Base-by-base conservation (phyloP, 2,113 vertebrate species). In the Todiramphus saurophagus region DNA sequence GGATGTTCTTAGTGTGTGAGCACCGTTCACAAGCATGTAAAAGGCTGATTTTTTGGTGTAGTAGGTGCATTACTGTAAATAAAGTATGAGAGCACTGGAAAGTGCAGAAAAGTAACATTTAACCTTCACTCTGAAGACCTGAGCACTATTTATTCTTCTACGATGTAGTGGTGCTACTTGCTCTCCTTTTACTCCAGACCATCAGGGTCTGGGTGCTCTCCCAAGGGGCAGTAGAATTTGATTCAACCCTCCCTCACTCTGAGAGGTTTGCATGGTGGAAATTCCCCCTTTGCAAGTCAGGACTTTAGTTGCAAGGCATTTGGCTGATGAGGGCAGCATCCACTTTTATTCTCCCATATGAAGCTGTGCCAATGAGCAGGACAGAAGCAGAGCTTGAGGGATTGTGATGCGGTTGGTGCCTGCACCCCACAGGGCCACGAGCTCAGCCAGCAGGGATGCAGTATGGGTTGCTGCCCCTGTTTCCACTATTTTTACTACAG, bases 1-100 rank as follows among this genome's bases (percentile, higher is more conserved):
- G 23, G 33, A 58, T 35, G 27, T 13, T 72, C 60, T 75, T 0
- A 0, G 43, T 0, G 0, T 13, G 37, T 1, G 46, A 39, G 8
- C 8, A 5, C 30, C n/a, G 48, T 41, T 89, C 68, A 51, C 10
- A 58, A 44, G 6, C 13, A 43, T 12, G 10, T 8, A 7, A 92
- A 84, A 43, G 48, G 16, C 7, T 89, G 41, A 11, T 19, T 78
- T 83, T 75, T 84, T 84, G 35, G 46, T 19, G 18, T 46, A 46
- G 20, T 46, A 46, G 46, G 46, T 19, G 46, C 20, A 13, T 69
- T 89, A n/a, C 39, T 73, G 19, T 14, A 69, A 69, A 7, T 60
- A 68, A 51, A 75, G 5, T 37, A 56, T 23, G 15, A 79, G 9
- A 79, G 33, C 8, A 27, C 20, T 31, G 23, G 28, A 46, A 87